These are phyloP conservation scores for Scaptodrosophila latifasciaeformis DNA, from an alignment of 2,888 invertebrate species.

Conservation along the genomic window DNA sequence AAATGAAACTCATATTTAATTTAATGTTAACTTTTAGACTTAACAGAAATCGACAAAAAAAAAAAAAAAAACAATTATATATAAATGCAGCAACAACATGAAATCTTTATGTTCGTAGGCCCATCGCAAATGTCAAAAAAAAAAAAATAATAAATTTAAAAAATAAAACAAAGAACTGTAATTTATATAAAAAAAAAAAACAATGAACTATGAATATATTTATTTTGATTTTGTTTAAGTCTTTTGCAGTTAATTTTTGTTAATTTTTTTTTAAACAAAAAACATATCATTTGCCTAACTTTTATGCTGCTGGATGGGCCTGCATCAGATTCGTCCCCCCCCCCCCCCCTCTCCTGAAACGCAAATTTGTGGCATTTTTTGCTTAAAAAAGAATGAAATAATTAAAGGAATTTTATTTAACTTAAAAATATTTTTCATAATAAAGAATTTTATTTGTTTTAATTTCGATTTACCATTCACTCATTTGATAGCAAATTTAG, in stretches of 20 bases:
- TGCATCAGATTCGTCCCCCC: too few species aligned
- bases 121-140: neutral
- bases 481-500: constrained; percentile 32
- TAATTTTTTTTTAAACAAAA: constrained; percentile 37
- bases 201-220: too few species aligned
- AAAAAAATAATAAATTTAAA: neutral
- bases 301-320: too few species aligned
- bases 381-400: neutral
- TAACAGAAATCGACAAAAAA: constrained; percentile 13
- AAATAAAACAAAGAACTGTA: too few species aligned
- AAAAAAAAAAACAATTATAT: constrained; percentile 14
- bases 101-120: constrained; percentile 5
- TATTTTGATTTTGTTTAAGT: constrained; percentile 21
- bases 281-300: too few species aligned
- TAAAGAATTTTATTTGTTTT: too few species aligned
- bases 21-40: constrained; percentile 62
- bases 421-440: too few species aligned
- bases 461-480: too few species aligned
- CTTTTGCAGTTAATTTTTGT: constrained; percentile 8
- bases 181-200: too few species aligned
- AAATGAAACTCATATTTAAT: constrained; percentile 42
- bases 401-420: too few species aligned
- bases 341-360: too few species aligned
- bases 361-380: neutral
- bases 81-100: constrained; percentile 26